Evolutionary conservation across 1,140 invertebrate genomes (phyloP), one percentile per base, ranked within the genome.

Genomic region (Drosophila pectinifera): DNA sequence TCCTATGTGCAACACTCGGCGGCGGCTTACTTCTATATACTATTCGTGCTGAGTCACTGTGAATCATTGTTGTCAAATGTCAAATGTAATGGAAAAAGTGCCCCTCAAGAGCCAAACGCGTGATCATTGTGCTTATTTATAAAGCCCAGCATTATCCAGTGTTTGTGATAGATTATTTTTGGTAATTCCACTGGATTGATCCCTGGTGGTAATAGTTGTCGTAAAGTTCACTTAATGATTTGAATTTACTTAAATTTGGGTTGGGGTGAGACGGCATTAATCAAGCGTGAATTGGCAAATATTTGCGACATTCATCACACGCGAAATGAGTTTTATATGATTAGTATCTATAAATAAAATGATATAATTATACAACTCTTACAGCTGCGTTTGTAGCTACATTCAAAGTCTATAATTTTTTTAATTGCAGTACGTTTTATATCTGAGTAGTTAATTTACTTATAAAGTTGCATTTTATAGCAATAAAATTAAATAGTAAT

Each of bases 21-120:
- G 57, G 39, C 57, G 78, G 80, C 55, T 70, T 43, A 72, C 65
- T 61, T 73, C 61, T 57, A 56, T 51, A 10, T 20, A 31, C 34
- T 18, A 55, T 24, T 85, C 22, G 49, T 81, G 81, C 81, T 85
- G 73, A 75, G 57, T 75, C 72, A 74, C 72, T 38, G 49, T 38
- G 73, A 77, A 57, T 84, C 62, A 74, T 65, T 73, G 22, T 63
- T 83, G 69, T 51, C 61, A 78, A 83, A 78, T 73, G 55, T 58
- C 65, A 82, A 78, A 57, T 26, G 39, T 46, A 62, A 73, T 53
- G 45, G 41, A 73, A 73, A 61, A 73, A 48, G 42, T 73, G 53
- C 39, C 41, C 36, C 58, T 53, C 31, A 73, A 54, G 24, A 73
- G 13, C 28, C 26, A 34, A 70, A 28, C 20, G 41, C 69, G 39